Percentiles rank a stretch among this genome's conserved stretches.
phyloP scores from a whole-genome alignment of 2,888 invertebrate species.

The Phaedon cochleariae region DNA sequence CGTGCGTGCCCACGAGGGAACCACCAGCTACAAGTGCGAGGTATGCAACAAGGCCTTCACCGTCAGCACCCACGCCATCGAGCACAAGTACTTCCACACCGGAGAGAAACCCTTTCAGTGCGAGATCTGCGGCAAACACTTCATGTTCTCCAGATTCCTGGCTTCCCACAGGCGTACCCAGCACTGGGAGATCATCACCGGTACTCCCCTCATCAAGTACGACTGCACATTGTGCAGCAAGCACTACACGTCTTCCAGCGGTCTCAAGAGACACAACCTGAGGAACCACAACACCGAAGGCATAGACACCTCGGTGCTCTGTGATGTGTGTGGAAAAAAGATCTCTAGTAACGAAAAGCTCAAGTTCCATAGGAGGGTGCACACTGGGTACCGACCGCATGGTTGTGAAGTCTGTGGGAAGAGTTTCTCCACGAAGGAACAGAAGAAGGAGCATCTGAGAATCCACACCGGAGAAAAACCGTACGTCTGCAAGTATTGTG shows the following conservation, averaged over 20 bases:
- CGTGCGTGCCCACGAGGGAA: conserved; percentile 59
- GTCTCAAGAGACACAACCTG: conserved; percentile 55
- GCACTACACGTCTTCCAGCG: conserved; percentile 54
- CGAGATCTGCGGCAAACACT: conserved; percentile 65
- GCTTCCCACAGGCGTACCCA: conserved; percentile 63
- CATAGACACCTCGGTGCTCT: conserved; percentile 63
- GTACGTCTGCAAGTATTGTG: conserved; percentile 55
- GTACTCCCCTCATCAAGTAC: conserved; percentile 58
- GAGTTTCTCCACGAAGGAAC: conserved; percentile 63
- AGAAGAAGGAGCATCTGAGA: conserved; percentile 56
- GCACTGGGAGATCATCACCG: conserved; percentile 62
- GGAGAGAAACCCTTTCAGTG: conserved; percentile 64
- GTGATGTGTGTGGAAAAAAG: conserved; percentile 58
- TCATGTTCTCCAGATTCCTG: conserved; percentile 64
- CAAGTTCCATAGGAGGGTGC: conserved; percentile 57
- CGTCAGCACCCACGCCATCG: conserved; percentile 63
- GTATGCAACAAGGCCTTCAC: conserved; percentile 63
- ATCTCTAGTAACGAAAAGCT: conserved; percentile 57
- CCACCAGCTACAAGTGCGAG: conserved; percentile 61
- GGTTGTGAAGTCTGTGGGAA: conserved; percentile 61
- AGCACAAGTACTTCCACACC: conserved; percentile 61
- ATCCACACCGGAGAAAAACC: conserved; percentile 59
- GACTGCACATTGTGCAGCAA: conserved; percentile 57
- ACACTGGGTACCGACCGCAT: conserved; percentile 63
- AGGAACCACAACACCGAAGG: conserved; percentile 51